Evolutionary conservation across 2,888 invertebrate genomes (phyloP).

Genomic region (Tetropium fuscum): DNA sequence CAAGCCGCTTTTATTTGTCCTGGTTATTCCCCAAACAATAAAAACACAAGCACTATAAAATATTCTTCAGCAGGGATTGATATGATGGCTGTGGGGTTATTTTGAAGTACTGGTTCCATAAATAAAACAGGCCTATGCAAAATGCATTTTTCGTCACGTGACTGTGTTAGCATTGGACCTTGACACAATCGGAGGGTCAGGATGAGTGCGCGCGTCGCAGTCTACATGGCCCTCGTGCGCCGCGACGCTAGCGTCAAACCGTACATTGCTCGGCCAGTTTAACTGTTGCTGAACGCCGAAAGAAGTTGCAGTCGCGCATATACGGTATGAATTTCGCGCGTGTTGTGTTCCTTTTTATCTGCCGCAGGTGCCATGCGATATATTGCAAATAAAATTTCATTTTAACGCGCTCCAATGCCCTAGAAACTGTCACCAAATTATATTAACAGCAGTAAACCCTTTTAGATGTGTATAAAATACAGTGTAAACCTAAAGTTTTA

Average conservation of each 20-base stretch:
- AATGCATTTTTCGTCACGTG: constrained; percentile 58
- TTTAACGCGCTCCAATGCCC: too few species aligned
- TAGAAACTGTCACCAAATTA: too few species aligned
- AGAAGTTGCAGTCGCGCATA: constrained; percentile 12
- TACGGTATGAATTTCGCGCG: constrained; percentile 19
- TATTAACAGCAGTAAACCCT: too few species aligned
- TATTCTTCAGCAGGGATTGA: not conserved
- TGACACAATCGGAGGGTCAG: constrained; percentile 61
- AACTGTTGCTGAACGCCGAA: constrained; percentile 58
- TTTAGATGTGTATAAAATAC: too few species aligned
- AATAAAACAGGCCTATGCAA: constrained; percentile 50
- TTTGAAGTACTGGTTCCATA: constrained; percentile 13
- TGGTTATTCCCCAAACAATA: constrained; percentile 1
- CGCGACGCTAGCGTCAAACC: constrained; percentile 55
- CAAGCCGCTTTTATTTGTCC: not conserved
- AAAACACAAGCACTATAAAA: constrained; percentile 10
- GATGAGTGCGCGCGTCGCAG: constrained; percentile 66
- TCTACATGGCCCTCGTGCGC: constrained; percentile 66
- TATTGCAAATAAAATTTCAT: too few species aligned
- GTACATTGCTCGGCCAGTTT: constrained; percentile 53
- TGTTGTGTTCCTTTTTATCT: too few species aligned
- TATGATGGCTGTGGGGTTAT: not conserved
- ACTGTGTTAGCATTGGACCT: constrained; percentile 61
- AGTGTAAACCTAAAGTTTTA: too few species aligned
- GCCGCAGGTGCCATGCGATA: too few species aligned